Evolutionary conservation across 2,113 vertebrate species (phyloP).

Genomic region (Pseudorhombus dupliciocellatus): DNA sequence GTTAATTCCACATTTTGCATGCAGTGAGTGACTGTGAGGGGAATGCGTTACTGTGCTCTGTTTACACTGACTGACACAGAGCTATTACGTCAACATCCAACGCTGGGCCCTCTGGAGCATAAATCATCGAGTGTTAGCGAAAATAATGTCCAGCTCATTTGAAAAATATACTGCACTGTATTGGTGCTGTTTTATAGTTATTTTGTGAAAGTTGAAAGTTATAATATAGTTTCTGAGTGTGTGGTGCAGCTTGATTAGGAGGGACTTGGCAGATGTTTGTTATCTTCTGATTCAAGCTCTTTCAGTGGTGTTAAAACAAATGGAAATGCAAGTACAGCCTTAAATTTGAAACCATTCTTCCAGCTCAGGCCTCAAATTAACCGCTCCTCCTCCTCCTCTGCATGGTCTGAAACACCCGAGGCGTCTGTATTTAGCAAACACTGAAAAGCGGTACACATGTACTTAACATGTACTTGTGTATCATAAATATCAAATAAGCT

Average conservation of each 20-base stretch:
- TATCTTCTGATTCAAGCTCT: no score
- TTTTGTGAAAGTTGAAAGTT: no score
- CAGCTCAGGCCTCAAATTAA: no score
- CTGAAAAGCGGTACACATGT: background rate
- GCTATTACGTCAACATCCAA: slow-evolving; percentile 51
- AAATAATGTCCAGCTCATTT: slow-evolving; percentile 37
- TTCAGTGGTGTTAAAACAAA: no score
- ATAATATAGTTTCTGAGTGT: no score
- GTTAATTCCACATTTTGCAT: slow-evolving; percentile 42
- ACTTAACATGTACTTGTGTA: background rate
- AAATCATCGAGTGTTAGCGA: slow-evolving; percentile 40
- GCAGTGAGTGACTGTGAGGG: slow-evolving; percentile 14
- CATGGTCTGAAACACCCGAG: background rate
- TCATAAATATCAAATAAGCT: background rate
- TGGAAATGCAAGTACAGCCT: no score
- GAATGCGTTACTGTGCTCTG: slow-evolving; percentile 28
- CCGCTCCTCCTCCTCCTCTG: background rate
- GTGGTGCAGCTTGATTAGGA: no score
- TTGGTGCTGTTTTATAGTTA: no score
- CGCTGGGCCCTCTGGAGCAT: slow-evolving; percentile 16
- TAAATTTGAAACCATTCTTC: no score
- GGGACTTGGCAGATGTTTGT: no score
- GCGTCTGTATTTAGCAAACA: background rate
- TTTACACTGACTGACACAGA: slow-evolving; percentile 47
- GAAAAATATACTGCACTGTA: no score